A percentile compares a stretch with the other conserved stretches of the same genome.
phyloP scores from a whole-genome alignment of 2,113 vertebrate species.

The Genyomyrus donnyi region DNA sequence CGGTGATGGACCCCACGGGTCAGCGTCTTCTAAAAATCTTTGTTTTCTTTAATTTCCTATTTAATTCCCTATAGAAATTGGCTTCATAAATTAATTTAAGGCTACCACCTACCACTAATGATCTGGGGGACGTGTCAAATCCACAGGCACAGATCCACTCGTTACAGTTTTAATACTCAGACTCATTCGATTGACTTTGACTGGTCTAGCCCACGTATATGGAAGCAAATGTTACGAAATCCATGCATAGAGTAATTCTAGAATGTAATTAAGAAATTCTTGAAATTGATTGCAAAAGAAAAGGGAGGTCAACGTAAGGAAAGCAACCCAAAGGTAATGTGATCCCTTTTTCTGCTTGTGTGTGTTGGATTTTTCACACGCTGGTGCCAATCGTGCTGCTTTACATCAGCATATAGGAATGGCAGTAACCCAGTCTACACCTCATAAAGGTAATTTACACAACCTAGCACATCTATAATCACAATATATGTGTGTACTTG shows the following conservation, averaged over 20 bases:
- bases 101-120: not conserved
- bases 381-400: not conserved
- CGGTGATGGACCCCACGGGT: too few species aligned
- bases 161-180: not conserved
- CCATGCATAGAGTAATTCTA: not conserved
- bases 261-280: not conserved
- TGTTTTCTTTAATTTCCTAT: not conserved
- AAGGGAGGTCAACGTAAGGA: not conserved
- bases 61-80: not conserved
- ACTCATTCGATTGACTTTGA: not conserved
- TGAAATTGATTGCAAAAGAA: not conserved
- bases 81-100: not conserved
- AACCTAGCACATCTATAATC: not conserved
- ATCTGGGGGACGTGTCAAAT: not conserved
- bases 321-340: not conserved
- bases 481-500: not conserved
- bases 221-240: not conserved
- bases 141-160: not conserved
- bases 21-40: not conserved
- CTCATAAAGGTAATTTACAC: not conserved
- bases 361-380: not conserved
- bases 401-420: not conserved
- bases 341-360: not conserved
- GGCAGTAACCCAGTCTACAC: not conserved
- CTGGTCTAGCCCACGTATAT: not conserved